Base-by-base conservation (phyloP, 2,113 vertebrate genomes). In the Oryctolagus cuniculus region DNA sequence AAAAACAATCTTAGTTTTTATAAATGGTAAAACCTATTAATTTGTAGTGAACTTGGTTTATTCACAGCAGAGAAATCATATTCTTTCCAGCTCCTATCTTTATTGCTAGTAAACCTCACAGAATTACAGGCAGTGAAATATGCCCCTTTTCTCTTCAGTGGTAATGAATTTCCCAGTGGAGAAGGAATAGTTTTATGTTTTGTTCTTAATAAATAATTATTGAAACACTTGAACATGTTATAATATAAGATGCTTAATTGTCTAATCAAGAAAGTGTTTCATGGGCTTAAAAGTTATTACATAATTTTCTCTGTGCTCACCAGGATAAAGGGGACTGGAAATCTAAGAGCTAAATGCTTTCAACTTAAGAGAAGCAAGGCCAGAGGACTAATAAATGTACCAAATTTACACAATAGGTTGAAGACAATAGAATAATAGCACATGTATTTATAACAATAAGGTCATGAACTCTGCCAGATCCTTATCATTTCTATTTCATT, bases 1-100 rank as follows among this genome's bases (percentile, higher is more conserved):
- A 96, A 86, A 97, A 97, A 12, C 15, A 93, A 61, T 80, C 92
- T 24, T 87, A 90, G 63, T 94, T 92, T 92, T 97, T 94, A 89
- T 81, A 93, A 88, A 67, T 0, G 0, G 89, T 87, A 95, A 94
- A 96, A 95, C 36, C 61, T 90, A 72, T 87, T 94, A 15, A 93
- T 96, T 90, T 94, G 69, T 70, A 85, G 74, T 92, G 70, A 79
- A 81, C 97, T 89, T 97, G 55, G 69, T 97, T 93, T 94, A 27
- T 16, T 86, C 87, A 97, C n/a, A 88, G 89, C 61, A 93, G 24
- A 69, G 80, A 98, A 95, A 49, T 44, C 1, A 29, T 21, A 24
- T 83, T 93, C 83, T 95, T 96, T 77, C 24, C 11, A 83, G 80
- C 74, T 95, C 74, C 58, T 82, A 15, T 34, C 95, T 87, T 51